Base-by-base conservation (phyloP, 2,797 vertebrate genomes). In the Melanotaenia boesemani region DNA sequence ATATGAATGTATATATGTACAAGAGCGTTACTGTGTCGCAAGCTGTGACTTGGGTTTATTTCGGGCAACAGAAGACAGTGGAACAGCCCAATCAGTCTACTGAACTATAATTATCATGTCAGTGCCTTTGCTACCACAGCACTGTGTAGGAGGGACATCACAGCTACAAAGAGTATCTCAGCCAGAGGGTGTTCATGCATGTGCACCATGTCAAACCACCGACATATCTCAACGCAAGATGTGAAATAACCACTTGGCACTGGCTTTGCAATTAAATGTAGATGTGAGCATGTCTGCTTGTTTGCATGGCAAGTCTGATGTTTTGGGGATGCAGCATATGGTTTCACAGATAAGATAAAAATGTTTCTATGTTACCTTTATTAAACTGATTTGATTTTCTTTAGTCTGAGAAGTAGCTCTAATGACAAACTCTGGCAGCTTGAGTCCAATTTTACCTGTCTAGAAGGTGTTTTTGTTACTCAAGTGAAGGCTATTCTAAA, bases 61-160 rank as follows among this genome's bases (percentile, higher is more conserved):
- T 91, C 76, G 83, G 77, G 89, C 79, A 74, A 70, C 59, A 67
- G 80, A 86, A 91, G 79, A 88, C 83, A 84, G 72, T 84, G 30
- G 85, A 86, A 82, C 79, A 89, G 87, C 86, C 88, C 86, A 87
- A 89, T 88, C 88, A 86, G 83, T 86, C 82, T 74, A 77, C 77
- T 83, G 86, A 88, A 91, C 91, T 90, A 86, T 93, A 93, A 95
- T 94, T 94, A 93, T 87, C 89, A 79, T 82, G 92, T 91, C 93
- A 93, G 84, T 71, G 85, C 75, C 80, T 89, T 70, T 80, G 86
- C 82, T 77, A 61, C 74, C 71, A 78, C 84, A 62, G 72, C 13
- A 59, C 70, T 57, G 88, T 88, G 90, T 88, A 79, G 91, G 88
- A 89, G 87, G 84, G 78, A 83, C 52, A 59, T 71, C 83, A 66